Conservation (phyloP, 2,113 vertebrate genomes). For the Rhinopithecus roxellana region DNA sequence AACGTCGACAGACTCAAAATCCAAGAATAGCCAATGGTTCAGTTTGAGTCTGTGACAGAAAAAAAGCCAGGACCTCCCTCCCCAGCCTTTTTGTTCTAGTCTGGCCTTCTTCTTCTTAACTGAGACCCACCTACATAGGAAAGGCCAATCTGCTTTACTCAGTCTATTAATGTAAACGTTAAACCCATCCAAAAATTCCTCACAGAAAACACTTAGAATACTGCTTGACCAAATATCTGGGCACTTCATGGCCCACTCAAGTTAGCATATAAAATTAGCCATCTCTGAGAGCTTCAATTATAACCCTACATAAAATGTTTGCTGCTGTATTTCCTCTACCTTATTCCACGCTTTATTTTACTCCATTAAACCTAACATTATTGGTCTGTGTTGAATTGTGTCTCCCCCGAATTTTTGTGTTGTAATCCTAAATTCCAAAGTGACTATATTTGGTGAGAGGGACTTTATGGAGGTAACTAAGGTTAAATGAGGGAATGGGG, state of each 20-base stretch:
- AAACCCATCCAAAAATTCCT: not conserved
- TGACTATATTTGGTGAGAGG: not conserved
- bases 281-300: not conserved
- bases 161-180: not conserved
- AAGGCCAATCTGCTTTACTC: not conserved
- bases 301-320: not conserved
- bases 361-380: not conserved
- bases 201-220: not conserved
- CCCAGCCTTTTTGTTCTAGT: not conserved
- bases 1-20: not conserved
- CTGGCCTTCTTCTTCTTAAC: not conserved
- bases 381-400: accelerated
- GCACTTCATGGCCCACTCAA: not conserved
- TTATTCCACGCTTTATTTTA: not conserved
- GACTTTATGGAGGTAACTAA: not conserved
- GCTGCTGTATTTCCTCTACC: not conserved
- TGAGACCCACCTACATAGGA: not conserved
- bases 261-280: not conserved
- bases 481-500: accelerated
- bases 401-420: not conserved
- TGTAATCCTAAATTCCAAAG: not conserved
- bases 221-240: not conserved
- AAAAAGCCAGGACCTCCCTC: not conserved
- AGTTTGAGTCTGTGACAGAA: not conserved
- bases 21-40: not conserved